These are phyloP conservation scores for Sebastes minor DNA, from an alignment of 2,797 vertebrate species.

Conservation along the genomic window DNA sequence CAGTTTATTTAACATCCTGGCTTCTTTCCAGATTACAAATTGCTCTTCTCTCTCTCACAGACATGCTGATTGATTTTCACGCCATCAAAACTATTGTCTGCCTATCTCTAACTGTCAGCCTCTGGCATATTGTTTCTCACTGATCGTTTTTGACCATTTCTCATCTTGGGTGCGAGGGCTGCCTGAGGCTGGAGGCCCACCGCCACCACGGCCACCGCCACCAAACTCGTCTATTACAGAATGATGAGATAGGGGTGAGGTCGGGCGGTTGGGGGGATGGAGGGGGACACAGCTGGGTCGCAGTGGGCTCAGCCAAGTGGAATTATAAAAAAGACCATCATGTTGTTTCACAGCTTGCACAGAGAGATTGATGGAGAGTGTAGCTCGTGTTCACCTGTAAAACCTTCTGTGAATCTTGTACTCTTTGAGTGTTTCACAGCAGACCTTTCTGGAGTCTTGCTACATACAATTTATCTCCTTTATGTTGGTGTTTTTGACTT, in stretches of 20 bases:
- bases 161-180: conserved; percentile 38
- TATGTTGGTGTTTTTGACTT: not conserved
- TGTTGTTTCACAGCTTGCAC: conserved; percentile 1
- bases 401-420: not conserved
- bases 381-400: not conserved
- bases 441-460: not conserved
- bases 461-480: not conserved
- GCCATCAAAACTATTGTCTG: conserved; percentile 34
- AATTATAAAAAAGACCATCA: conserved; percentile 5
- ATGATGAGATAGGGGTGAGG: conserved; percentile 35
- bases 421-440: not conserved
- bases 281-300: conserved; percentile 32
- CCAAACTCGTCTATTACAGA: conserved; percentile 21
- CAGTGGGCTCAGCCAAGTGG: conserved; percentile 18
- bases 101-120: conserved; percentile 45
- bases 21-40: conserved; percentile 46
- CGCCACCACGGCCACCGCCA: not conserved
- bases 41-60: conserved; percentile 26
- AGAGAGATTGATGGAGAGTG: conserved; percentile 3
- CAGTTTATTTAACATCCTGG: conserved; percentile 29
- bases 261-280: not conserved
- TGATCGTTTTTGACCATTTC: conserved; percentile 41
- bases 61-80: conserved; percentile 46
- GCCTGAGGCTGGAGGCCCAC: conserved; percentile 13
- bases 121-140: conserved; percentile 39